phyloP scores from a whole-genome alignment of 2,888 invertebrate genomes.

The Aphidoletes aphidimyza region DNA sequence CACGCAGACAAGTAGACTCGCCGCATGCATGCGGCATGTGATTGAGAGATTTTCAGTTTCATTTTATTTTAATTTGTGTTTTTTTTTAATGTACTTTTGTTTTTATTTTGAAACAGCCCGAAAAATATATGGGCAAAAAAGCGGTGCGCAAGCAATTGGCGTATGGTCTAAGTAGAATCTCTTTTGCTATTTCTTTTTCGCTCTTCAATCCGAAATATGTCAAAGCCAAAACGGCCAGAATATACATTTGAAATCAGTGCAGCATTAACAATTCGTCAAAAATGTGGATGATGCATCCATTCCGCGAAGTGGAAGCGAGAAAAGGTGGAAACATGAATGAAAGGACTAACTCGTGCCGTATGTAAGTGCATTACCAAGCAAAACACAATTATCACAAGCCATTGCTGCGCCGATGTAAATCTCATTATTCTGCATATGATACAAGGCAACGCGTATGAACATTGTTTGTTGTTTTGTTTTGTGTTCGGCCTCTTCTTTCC shows the following conservation, averaged over 20 bases:
- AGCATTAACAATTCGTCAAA: too few species aligned
- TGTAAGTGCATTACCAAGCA: background rate
- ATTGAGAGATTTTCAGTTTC: conserved; percentile 38
- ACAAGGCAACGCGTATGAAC: background rate
- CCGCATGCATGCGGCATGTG: conserved; percentile 23
- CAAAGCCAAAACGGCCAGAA: background rate
- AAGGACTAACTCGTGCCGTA: background rate
- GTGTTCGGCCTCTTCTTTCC: too few species aligned
- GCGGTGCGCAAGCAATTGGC: too few species aligned
- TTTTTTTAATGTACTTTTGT: too few species aligned
- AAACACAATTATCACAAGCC: background rate
- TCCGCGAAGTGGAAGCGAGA: background rate
- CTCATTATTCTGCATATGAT: background rate
- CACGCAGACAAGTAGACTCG: conserved; percentile 36
- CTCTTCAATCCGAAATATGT: background rate
- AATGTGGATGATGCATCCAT: background rate
- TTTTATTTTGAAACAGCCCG: too few species aligned
- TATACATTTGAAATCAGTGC: too few species aligned
- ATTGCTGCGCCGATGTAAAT: background rate
- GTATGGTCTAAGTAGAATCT: too few species aligned
- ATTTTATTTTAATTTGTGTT: too few species aligned
- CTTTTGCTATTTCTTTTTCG: too few species aligned
- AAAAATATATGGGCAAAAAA: too few species aligned
- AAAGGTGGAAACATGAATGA: conserved; percentile 12
- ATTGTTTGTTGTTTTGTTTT: background rate